Evolutionary conservation across 2,113 vertebrate genomes (phyloP).

Genomic region (Sinosuthora webbiana): DNA sequence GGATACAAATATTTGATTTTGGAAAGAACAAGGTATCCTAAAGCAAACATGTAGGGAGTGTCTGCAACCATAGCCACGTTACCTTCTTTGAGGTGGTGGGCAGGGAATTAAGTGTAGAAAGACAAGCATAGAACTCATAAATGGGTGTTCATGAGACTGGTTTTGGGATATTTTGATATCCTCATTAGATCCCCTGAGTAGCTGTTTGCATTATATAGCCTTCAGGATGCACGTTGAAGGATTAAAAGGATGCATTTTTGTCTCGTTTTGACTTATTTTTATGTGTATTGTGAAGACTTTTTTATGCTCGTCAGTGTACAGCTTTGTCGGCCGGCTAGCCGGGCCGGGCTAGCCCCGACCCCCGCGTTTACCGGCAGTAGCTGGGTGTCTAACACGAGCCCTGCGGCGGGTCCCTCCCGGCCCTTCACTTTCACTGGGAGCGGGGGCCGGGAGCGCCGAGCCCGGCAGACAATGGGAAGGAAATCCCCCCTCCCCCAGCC

Average conservation of each 20-base stretch:
- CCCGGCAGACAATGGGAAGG: slow-evolving; percentile 41
- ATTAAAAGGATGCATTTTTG: background rate
- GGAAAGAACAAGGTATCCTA: slow-evolving; percentile 45
- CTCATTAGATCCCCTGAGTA: background rate
- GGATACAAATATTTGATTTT: slow-evolving; percentile 56
- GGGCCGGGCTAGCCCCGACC: background rate
- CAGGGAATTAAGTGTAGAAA: background rate
- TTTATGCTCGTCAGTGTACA: background rate
- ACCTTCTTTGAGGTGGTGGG: background rate
- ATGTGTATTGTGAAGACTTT: background rate
- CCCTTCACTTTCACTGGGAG: background rate
- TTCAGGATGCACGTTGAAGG: background rate
- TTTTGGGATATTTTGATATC: background rate
- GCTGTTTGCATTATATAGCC: background rate
- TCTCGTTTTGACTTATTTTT: background rate
- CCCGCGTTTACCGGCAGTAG: background rate
- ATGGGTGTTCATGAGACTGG: background rate
- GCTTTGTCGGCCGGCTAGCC: background rate
- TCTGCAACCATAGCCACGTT: background rate
- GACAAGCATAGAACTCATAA: background rate
- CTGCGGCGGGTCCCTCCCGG: background rate
- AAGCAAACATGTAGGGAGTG: slow-evolving; percentile 37
- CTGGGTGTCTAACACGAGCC: accelerated
- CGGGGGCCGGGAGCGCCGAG: background rate
- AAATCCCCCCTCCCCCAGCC: slow-evolving; percentile 45